phyloP scores from a whole-genome alignment of 1,140 invertebrate species.

The Zaprionus ghesquierei region DNA sequence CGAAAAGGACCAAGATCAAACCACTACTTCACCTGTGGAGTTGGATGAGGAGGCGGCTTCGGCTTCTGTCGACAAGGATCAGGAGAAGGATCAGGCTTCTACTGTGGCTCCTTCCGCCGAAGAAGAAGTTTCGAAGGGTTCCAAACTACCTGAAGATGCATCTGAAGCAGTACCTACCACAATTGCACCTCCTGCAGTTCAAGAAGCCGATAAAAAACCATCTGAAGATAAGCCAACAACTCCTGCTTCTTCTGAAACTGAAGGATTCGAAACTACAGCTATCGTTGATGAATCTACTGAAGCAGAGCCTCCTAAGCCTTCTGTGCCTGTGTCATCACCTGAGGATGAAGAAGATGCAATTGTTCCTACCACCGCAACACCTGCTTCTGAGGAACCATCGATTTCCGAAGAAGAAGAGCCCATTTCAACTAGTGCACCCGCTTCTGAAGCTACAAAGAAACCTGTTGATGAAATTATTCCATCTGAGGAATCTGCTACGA shows the following conservation, averaged over 20 bases:
- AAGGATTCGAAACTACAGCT: conserved; percentile 5
- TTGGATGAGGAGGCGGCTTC: conserved; percentile 4
- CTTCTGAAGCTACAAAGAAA: conserved; percentile 11
- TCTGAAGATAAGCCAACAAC: conserved; percentile 22
- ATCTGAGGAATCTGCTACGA: conserved; percentile 4
- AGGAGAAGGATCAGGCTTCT: neutral
- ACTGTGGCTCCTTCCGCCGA: conserved; percentile 2
- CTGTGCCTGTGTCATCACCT: neutral
- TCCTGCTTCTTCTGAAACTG: conserved; percentile 2
- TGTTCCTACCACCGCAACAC: conserved; percentile 1
- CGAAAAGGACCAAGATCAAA: neutral
- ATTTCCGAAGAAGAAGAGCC: conserved; percentile 17
- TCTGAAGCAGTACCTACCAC: conserved; percentile 3
- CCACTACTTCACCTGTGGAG: neutral
- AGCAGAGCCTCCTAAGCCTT: conserved; percentile 3
- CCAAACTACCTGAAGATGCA: conserved; percentile 16
- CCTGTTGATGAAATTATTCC: conserved; percentile 13
- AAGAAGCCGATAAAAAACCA: conserved; percentile 38
- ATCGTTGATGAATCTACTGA: conserved; percentile 5
- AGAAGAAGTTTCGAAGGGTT: conserved; percentile 10
- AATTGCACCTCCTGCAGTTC: neutral
- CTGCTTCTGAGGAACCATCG: conserved; percentile 4
- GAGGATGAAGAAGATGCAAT: conserved; percentile 12
- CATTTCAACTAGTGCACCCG: neutral
- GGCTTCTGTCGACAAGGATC: neutral